Percentiles rank a stretch among this genome's conserved stretches.
Conservation (phyloP, 2,113 vertebrate species). For the Pedetes capensis region DNA sequence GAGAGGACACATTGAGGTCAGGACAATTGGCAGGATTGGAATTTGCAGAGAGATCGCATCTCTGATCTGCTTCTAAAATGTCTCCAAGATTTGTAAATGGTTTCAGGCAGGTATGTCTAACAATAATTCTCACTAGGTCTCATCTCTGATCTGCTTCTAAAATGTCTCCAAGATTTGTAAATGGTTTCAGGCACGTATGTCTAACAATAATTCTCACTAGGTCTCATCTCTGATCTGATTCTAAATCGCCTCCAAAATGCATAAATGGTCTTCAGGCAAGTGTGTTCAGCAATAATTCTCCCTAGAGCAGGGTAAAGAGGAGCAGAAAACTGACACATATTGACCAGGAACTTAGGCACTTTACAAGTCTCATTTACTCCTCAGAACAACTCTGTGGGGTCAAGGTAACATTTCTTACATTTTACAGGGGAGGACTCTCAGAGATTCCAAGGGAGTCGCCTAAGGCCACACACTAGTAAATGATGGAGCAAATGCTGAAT, state of each 20-base stretch:
- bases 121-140: neutral
- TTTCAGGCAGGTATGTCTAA: neutral
- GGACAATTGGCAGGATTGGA: neutral
- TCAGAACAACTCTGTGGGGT: neutral
- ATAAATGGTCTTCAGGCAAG: neutral
- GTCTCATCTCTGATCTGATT: neutral
- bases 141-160: neutral
- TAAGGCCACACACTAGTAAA: neutral
- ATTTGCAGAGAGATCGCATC: neutral
- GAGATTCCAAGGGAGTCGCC: neutral
- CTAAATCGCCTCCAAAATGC: neutral
- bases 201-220: neutral
- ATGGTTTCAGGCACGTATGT: neutral
- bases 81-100: neutral
- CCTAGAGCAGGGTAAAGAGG: neutral
- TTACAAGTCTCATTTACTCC: neutral
- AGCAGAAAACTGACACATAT: neutral
- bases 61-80: neutral
- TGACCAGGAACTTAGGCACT: neutral
- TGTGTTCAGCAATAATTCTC: neutral
- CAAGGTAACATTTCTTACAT: constrained; percentile 5
- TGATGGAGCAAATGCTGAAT: neutral
- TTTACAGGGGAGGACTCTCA: constrained; percentile 27
- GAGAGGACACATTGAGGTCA: neutral
- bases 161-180: neutral